These are phyloP conservation scores for Alectoris magna DNA, from an alignment of 2,797 vertebrate genomes.

Conservation along the genomic window DNA sequence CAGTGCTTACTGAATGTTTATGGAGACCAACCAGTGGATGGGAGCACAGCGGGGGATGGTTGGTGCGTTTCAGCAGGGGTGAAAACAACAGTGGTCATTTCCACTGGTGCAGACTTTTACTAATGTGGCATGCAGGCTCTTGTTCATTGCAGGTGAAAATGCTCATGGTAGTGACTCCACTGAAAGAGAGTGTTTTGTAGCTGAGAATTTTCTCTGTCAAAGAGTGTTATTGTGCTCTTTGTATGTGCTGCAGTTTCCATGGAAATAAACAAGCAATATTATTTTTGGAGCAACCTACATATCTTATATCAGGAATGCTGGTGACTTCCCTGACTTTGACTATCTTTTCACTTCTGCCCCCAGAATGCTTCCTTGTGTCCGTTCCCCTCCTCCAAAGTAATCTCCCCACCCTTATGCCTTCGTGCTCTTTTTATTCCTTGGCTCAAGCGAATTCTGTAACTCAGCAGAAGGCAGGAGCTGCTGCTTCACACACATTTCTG, in stretches of 20 bases:
- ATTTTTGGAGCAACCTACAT: neutral
- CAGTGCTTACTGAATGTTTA: neutral
- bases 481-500: conserved; percentile 65
- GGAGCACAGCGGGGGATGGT: too few relatives aligned
- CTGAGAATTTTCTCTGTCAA: neutral
- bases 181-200: neutral
- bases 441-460: conserved; percentile 33
- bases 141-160: too few relatives aligned
- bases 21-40: neutral
- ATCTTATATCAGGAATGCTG: neutral
- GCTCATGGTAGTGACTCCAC: neutral
- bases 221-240: neutral
- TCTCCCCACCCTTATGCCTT: neutral
- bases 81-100: too few relatives aligned
- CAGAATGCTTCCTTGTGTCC: neutral
- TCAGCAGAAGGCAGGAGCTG: conserved; percentile 71
- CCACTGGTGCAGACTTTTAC: too few relatives aligned
- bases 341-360: neutral
- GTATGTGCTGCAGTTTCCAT: neutral
- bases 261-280: neutral
- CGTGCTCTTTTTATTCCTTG: conserved; percentile 31
- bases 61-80: too few relatives aligned
- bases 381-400: neutral
- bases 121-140: too few relatives aligned
- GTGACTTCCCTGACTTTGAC: neutral